Base-by-base conservation (phyloP, 2,113 vertebrate species). In the Sphaerodactylus townsendi region DNA sequence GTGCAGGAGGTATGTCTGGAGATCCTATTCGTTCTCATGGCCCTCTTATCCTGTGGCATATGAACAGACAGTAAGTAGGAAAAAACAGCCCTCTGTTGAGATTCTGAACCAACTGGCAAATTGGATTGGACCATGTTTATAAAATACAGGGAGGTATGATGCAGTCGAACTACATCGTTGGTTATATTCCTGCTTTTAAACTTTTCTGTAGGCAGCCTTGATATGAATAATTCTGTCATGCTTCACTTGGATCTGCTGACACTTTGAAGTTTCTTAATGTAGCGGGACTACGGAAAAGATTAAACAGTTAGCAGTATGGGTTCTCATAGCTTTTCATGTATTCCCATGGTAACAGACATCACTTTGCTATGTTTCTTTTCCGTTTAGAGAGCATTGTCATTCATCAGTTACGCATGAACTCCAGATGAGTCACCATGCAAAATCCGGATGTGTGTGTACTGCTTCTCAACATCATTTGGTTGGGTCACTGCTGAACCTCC, bases 331-430 rank as follows among this genome's bases (percentile, higher is more conserved):
- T 14, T 72, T 79, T 64, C 53, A 72, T 35, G 33, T 10, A 0
- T 85, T 83, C 83, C 75, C 41, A 74, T 64, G 74, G 64, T 88
- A 86, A 93, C 81, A 1, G 37, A 39, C 1, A 69, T 87, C 91
- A 88, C 93, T 93, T 70, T 89, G 53, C 13, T 95, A 3, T 84
- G 76, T 64, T 78, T 95, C 90, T 94, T 96, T 80, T 93, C 90
- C 94, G 95, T 23, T 72, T 96, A 98, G 97, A 97, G 93, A 97
- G 97, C 83, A 93, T 98, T 96, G 88, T 97, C 92, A 96, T 98
- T 92, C 97, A 97, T 93, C 96, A 97, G 93, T 93, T 98, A 92
- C 96, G 93, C 64, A 94, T 96, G 95, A 96, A 93, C 93, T 94
- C 97, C 86, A 95, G 96, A 96, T 97, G 96, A 97, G 87, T 88